These are phyloP conservation scores for Dolichallabes microphthalmus DNA, from an alignment of 2,113 vertebrate species.

Conservation along the genomic window DNA sequence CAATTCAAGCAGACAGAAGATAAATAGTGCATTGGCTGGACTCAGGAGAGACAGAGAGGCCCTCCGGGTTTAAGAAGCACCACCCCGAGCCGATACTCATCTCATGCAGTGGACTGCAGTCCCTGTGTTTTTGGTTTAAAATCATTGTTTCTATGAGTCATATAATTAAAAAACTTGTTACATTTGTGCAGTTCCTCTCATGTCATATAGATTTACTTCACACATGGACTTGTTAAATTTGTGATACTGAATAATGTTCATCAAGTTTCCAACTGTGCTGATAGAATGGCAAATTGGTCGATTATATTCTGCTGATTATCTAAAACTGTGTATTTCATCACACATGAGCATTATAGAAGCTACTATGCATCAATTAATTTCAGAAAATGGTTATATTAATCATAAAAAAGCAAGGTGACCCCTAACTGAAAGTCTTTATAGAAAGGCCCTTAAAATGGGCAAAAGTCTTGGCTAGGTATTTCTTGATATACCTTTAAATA, in stretches of 20 bases:
- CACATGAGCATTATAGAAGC: background rate
- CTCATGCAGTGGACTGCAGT: background rate
- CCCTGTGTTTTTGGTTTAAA: background rate
- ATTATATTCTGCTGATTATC: background rate
- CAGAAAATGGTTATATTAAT: background rate
- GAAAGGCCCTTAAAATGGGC: background rate
- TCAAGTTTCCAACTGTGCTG: background rate
- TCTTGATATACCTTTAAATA: background rate
- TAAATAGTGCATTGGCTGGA: constrained; percentile 61
- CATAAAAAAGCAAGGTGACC: background rate
- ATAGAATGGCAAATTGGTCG: background rate
- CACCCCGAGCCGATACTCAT: background rate
- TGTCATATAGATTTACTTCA: background rate
- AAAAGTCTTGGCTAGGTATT: background rate
- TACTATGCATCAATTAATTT: background rate
- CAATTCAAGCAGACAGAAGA: constrained; percentile 60
- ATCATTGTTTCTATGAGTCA: background rate
- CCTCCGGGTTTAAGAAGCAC: constrained; percentile 35
- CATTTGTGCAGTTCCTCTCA: background rate
- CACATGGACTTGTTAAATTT: background rate
- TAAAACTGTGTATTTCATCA: background rate
- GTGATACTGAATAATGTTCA: background rate
- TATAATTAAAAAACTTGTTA: background rate
- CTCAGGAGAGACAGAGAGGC: constrained; percentile 49
- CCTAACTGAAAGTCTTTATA: background rate